phyloP scores from a whole-genome alignment of 2,888 invertebrate genomes.

The Ichneumoninae sp. region DNA sequence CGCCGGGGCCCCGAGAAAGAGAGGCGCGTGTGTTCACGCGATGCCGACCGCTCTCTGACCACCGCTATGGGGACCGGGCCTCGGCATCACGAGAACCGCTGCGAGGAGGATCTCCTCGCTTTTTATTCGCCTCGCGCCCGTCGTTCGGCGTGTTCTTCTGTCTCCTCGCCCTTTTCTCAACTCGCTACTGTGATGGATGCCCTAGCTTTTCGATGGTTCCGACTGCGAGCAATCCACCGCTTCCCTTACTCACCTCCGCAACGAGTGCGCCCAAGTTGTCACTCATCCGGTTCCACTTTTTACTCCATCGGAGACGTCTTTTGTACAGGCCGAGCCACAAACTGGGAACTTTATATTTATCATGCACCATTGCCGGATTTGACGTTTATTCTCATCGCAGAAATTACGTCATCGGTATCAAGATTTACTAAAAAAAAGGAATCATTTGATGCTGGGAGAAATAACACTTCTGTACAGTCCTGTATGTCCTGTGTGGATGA shows the following conservation, averaged over 20 bases:
- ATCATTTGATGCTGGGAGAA: not conserved
- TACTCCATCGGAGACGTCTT: not conserved
- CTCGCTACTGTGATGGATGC: conserved; percentile 34
- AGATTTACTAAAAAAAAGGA: not conserved
- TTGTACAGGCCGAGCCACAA: conserved; percentile 13
- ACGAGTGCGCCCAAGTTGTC: conserved; percentile 1
- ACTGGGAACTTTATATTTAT: not conserved
- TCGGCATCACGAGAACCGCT: conserved; percentile 30
- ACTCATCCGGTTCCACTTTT: conserved; percentile 9
- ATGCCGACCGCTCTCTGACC: conserved; percentile 56
- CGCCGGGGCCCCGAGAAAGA: conserved; percentile 48
- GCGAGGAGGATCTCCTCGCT: conserved; percentile 36
- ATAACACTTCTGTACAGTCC: not conserved
- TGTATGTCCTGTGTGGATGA: not conserved
- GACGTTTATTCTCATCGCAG: not conserved
- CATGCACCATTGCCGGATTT: too few species aligned
- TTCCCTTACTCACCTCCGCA: conserved; percentile 47
- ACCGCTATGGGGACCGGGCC: conserved; percentile 18
- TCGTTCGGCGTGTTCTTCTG: conserved; percentile 40
- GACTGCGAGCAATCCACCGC: conserved; percentile 41
- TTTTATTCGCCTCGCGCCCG: conserved; percentile 51
- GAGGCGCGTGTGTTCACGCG: conserved; percentile 66
- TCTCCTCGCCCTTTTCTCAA: conserved; percentile 33
- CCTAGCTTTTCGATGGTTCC: conserved; percentile 34
- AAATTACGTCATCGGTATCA: not conserved